Percentiles rank a stretch among this genome's conserved stretches.
Evolutionary conservation across 1,140 invertebrate species (phyloP).

Genomic region (Rhysida immarginata): DNA sequence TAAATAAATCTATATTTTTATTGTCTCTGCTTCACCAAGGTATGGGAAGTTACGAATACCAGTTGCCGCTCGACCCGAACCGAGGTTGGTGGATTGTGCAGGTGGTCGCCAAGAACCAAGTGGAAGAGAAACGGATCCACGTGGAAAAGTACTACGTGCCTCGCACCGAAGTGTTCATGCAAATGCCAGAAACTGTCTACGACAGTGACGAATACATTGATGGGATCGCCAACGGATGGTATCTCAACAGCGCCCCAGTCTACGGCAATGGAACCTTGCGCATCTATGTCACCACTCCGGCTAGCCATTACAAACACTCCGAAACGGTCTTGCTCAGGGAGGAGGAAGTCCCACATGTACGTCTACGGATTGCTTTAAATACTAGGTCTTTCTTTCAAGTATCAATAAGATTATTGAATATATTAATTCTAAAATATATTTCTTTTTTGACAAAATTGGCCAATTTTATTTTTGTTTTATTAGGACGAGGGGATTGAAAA

Average conservation of each 20-base stretch:
- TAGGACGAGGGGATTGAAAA: too few species aligned
- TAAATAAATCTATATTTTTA: too few species aligned
- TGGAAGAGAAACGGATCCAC: slow-evolving; percentile 31
- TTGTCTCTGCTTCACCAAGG: slow-evolving; percentile 20
- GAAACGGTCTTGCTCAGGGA: slow-evolving; percentile 6
- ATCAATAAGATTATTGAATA: too few species aligned
- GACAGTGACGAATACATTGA: slow-evolving; percentile 26
- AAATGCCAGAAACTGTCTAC: slow-evolving; percentile 26
- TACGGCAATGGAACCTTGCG: slow-evolving; percentile 27
- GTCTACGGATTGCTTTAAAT: too few species aligned
- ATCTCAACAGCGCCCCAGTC: slow-evolving; percentile 24
- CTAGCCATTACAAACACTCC: neutral
- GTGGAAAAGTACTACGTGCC: slow-evolving; percentile 34
- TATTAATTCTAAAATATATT: too few species aligned
- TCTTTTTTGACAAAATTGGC: too few species aligned
- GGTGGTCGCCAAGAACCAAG: slow-evolving; percentile 31
- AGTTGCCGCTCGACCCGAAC: slow-evolving; percentile 28
- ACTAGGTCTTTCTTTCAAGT: too few species aligned
- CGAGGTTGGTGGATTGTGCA: slow-evolving; percentile 35
- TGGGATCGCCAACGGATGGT: slow-evolving; percentile 24
- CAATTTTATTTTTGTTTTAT: too few species aligned
- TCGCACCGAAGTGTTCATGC: slow-evolving; percentile 31
- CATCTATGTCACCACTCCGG: slow-evolving; percentile 15
- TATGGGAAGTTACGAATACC: slow-evolving; percentile 27
- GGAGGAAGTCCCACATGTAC: too few species aligned